Percentiles rank a stretch among this genome's conserved stretches.
phyloP scores from a whole-genome alignment of 2,797 vertebrate genomes.

The Xiphorhynchus erythropygius region DNA sequence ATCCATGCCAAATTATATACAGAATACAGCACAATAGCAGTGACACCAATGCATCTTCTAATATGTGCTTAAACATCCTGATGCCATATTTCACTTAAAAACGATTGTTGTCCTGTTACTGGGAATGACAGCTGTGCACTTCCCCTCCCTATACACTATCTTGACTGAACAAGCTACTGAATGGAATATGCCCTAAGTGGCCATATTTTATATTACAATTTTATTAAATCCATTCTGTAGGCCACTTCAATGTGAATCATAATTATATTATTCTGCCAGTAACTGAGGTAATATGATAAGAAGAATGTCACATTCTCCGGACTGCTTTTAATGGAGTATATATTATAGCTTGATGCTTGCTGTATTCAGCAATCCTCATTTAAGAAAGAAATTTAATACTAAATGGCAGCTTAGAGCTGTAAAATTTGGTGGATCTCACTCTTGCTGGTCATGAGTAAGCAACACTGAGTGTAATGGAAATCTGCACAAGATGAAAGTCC shows the following conservation, averaged over 20 bases:
- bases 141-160: neutral
- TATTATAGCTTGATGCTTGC: neutral
- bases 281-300: slow-evolving; percentile 63
- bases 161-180: slow-evolving; percentile 29
- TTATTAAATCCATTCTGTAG: slow-evolving; percentile 63
- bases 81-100: slow-evolving; percentile 43
- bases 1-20: neutral
- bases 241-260: slow-evolving; percentile 54
- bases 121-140: neutral
- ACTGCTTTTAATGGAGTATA: slow-evolving; percentile 25
- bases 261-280: slow-evolving; percentile 68
- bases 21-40: neutral
- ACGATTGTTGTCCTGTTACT: slow-evolving; percentile 1
- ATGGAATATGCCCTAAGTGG: slow-evolving; percentile 23
- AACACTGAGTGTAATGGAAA: neutral
- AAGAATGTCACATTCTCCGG: slow-evolving; percentile 61
- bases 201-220: slow-evolving; percentile 60
- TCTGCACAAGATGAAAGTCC: neutral
- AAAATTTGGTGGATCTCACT: neutral
- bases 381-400: slow-evolving; percentile 20
- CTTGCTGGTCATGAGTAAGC: neutral
- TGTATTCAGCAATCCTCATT: neutral
- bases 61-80: slow-evolving; percentile 37
- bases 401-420: slow-evolving; percentile 6
- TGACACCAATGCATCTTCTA: slow-evolving; percentile 5